Evolutionary conservation across 1,140 invertebrate species (phyloP).

Genomic region (Lordiphosa collinella): DNA sequence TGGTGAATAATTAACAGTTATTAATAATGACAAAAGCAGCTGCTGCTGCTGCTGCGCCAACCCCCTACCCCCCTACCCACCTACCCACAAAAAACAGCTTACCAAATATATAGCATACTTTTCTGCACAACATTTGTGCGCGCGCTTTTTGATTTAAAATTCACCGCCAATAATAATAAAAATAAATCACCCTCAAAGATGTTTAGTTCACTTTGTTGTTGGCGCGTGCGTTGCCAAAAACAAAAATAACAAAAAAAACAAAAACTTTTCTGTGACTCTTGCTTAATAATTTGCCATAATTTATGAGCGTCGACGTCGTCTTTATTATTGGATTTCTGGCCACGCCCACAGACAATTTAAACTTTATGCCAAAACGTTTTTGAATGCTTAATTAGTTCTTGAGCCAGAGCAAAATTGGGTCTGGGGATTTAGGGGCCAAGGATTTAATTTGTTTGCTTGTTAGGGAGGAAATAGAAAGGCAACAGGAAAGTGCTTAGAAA

Average conservation of each 20-base stretch:
- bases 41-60: slow-evolving; percentile 34
- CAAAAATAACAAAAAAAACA: slow-evolving; percentile 1
- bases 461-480: slow-evolving; percentile 1
- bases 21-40: slow-evolving; percentile 78
- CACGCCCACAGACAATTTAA: slow-evolving; percentile 54
- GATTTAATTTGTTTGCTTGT: slow-evolving; percentile 51
- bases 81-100: slow-evolving; percentile 44
- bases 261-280: slow-evolving; percentile 61
- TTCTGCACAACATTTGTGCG: slow-evolving; percentile 46
- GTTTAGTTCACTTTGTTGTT: slow-evolving; percentile 11
- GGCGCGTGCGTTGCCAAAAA: slow-evolving; percentile 8
- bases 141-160: slow-evolving; percentile 70
- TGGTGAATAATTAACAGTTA: slow-evolving; percentile 79
- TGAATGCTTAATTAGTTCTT: slow-evolving; percentile 70
- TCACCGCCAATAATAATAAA: slow-evolving; percentile 76
- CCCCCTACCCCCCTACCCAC: not conserved
- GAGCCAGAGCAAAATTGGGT: slow-evolving; percentile 18
- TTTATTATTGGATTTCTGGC: slow-evolving; percentile 59
- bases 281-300: slow-evolving; percentile 68
- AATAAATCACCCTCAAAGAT: slow-evolving; percentile 58
- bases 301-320: slow-evolving; percentile 47
- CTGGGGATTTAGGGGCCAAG: slow-evolving; percentile 19
- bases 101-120: slow-evolving; percentile 57
- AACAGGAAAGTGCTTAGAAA: slow-evolving; percentile 2
- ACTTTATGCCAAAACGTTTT: slow-evolving; percentile 67